phyloP scores from a whole-genome alignment of 2,888 invertebrate genomes.

The Volucella inflata region DNA sequence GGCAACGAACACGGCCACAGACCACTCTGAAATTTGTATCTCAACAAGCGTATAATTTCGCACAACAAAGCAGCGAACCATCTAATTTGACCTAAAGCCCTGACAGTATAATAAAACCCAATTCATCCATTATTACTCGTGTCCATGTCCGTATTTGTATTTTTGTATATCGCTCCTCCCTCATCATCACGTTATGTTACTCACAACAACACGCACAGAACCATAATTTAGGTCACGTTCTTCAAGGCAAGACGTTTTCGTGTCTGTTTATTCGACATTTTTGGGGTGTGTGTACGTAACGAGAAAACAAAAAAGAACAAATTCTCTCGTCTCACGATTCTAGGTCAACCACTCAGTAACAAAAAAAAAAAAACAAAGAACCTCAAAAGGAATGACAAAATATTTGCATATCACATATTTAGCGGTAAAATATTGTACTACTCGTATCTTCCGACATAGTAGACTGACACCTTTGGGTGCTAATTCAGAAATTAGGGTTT shows the following conservation, averaged over 20 bases:
- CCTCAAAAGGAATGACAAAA: constrained; percentile 41
- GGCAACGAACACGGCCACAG: constrained; percentile 15
- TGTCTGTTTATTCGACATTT: constrained; percentile 17
- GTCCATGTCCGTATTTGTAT: too few relatives aligned
- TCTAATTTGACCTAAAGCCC: constrained; percentile 51
- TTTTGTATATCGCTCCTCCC: constrained; percentile 1
- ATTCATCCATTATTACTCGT: constrained; percentile 31
- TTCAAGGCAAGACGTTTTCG: constrained; percentile 60
- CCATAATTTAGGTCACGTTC: constrained; percentile 68
- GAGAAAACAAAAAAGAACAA: constrained; percentile 4
- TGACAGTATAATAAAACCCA: constrained; percentile 28
- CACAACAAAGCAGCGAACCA: constrained; percentile 16
- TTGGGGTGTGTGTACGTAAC: constrained; percentile 61
- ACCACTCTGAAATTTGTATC: background rate
- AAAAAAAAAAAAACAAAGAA: constrained; percentile 42
- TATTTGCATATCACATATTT: constrained; percentile 66
- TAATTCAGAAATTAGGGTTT: constrained; percentile 49
- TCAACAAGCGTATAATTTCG: constrained; percentile 47
- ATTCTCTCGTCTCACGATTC: constrained; percentile 70
- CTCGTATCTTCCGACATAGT: background rate
- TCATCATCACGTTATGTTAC: background rate
- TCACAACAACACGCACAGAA: constrained; percentile 9
- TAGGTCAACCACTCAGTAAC: constrained; percentile 61
- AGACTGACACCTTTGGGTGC: constrained; percentile 8
- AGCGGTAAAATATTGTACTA: constrained; percentile 51